Evolutionary conservation across 2,888 invertebrate genomes (phyloP), one percentile per base, ranked within the genome.

Genomic region (Mythimna ferrago): DNA sequence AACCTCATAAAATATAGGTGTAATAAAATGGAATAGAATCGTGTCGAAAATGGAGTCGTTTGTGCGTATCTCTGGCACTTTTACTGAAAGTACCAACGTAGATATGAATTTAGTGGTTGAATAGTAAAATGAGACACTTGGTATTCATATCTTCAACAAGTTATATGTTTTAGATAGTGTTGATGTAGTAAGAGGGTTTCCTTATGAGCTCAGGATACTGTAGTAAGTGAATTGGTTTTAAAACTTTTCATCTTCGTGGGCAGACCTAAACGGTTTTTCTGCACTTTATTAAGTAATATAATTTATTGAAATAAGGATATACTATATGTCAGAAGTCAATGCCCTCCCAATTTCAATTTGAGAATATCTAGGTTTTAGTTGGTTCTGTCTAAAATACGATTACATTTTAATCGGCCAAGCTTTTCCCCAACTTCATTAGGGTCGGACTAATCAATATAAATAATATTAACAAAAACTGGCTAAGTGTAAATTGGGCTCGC

Each of bases 1-100:
- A 73, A 21, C 67, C 61, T 71, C 74, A 21, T 84, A 84, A 86
- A 86, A 69, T 70, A 73, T 71, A 61, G 63, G 41, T 58, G 63
- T 76, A 62, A 81, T 86, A 79, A 81, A 79, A 70, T 48, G 56
- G 11, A 65, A 76, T 61, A 68, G 38, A 54, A 69, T 60, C 61
- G 66, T 71, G 73, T 51, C 32, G 68, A 67, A 58, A 73, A 81
- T 69, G 35, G 58, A 65, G 69, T 54, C 56, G 56, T 64, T 72
- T 56, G 41, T 26, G n/a, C 38, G 48, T 44, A 57, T 68, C 44
- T 69, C 58, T n/a, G 62, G 11, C 44, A 58, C 41, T 66, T 64
- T 67, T 26, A 41, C 48, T 38, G 32, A 38, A 57, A 77, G 35
- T 70, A 57, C 32, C 48, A 57, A 53, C 58, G 35, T 35, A 38